A percentile compares a stretch with the other conserved stretches of the same genome.
Conservation (phyloP, 2,113 vertebrate genomes). For the Marmota monax region DNA sequence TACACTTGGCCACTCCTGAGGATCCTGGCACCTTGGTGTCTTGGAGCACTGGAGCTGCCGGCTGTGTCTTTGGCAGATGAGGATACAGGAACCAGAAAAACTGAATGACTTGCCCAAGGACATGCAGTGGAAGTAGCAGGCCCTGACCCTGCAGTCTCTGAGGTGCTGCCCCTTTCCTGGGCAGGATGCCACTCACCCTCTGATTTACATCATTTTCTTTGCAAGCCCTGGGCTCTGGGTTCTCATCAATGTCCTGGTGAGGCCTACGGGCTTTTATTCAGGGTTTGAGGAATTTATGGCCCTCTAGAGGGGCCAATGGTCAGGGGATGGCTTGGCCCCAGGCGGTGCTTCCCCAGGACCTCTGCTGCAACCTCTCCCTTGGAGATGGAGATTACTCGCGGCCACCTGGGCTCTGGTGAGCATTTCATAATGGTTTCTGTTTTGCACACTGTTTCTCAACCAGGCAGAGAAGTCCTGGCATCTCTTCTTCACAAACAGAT, state of each 20-base stretch:
- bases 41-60: neutral
- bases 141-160: neutral
- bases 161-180: neutral
- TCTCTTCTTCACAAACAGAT: neutral
- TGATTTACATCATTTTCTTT: neutral
- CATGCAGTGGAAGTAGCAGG: too few relatives aligned
- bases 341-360: neutral
- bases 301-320: neutral
- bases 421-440: constrained; percentile 74
- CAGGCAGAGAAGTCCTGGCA: constrained; percentile 50
- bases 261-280: neutral
- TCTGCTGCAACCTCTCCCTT: neutral
- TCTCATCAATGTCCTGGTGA: neutral
- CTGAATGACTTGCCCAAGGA: neutral
- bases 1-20: neutral
- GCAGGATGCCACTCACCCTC: neutral
- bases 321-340: neutral
- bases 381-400: constrained; percentile 23
- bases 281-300: neutral
- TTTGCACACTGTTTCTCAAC: constrained; percentile 72
- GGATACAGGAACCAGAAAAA: neutral
- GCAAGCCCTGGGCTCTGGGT: neutral
- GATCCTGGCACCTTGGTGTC: too few relatives aligned
- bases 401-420: constrained; percentile 65
- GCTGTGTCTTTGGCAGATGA: neutral